These are phyloP conservation scores for Jordanella pulchra DNA, from an alignment of 2,797 vertebrate genomes.

Conservation along the genomic window DNA sequence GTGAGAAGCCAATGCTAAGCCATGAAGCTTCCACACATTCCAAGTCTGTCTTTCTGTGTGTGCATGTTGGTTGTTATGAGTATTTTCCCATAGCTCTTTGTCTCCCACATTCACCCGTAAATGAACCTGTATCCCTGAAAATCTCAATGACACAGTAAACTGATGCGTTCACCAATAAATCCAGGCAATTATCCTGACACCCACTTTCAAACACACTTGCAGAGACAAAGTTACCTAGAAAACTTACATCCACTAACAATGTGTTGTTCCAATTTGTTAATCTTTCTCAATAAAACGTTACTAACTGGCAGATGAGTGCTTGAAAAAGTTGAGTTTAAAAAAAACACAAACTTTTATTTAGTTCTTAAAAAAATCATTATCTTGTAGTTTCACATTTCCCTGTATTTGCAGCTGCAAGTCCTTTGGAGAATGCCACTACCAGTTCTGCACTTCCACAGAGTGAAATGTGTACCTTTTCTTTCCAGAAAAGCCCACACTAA, in stretches of 20 bases:
- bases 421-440: background rate
- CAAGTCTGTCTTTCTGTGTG: conserved; percentile 25
- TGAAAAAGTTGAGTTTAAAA: too few relatives aligned
- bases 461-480: too few relatives aligned
- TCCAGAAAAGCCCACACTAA: too few relatives aligned
- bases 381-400: background rate
- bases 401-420: background rate
- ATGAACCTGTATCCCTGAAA: conserved; percentile 70
- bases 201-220: conserved; percentile 20
- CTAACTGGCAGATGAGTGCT: too few relatives aligned
- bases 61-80: conserved; percentile 12
- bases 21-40: conserved; percentile 38
- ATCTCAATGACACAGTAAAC: conserved; percentile 68
- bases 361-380: background rate
- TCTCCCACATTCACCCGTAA: conserved; percentile 63
- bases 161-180: conserved; percentile 63
- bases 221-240: too few relatives aligned
- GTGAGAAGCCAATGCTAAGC: conserved; percentile 50
- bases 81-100: conserved; percentile 32
- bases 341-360: background rate
- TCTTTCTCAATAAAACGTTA: background rate
- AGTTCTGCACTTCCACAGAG: too few relatives aligned
- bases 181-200: conserved; percentile 60
- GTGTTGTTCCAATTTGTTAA: background rate
- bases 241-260: background rate